Conservation (phyloP, 2,797 vertebrate genomes). For the Schizopygopsis pylzovi region DNA sequence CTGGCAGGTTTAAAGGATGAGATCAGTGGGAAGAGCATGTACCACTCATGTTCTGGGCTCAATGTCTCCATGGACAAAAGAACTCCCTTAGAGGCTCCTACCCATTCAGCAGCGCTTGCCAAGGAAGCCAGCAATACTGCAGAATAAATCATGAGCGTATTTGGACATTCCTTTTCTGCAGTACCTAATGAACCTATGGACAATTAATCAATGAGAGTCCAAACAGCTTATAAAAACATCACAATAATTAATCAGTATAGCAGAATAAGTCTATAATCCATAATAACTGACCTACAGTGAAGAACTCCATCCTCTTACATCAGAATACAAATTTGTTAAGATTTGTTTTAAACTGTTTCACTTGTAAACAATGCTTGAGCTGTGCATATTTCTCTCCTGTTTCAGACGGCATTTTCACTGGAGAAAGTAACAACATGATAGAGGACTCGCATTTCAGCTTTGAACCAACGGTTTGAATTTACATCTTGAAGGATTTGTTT, state of each 20-base stretch:
- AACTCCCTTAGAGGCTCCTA: constrained; percentile 20
- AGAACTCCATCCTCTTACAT: too few species aligned
- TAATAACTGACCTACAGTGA: too few species aligned
- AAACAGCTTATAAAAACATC: not conserved
- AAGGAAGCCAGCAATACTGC: not conserved
- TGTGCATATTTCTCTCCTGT: not conserved
- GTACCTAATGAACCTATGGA: not conserved
- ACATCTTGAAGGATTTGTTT: not conserved
- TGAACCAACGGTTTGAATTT: not conserved
- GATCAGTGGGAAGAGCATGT: constrained; percentile 35
- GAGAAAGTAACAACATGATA: not conserved
- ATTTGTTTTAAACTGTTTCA: too few species aligned
- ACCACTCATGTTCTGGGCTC: constrained; percentile 39
- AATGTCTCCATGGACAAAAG: constrained; percentile 42
- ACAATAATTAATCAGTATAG: not conserved
- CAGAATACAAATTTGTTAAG: too few species aligned
- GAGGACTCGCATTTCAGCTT: not conserved
- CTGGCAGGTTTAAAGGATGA: constrained; percentile 41
- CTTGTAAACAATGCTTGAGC: not conserved
- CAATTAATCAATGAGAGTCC: not conserved
- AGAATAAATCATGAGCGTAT: not conserved
- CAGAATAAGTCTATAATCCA: not conserved
- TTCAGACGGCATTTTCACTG: not conserved
- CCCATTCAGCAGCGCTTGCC: constrained; percentile 8
- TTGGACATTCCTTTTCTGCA: not conserved